These are phyloP conservation scores for Arrhopalites spinosus DNA, from an alignment of 2,888 invertebrate species.

Conservation along the genomic window DNA sequence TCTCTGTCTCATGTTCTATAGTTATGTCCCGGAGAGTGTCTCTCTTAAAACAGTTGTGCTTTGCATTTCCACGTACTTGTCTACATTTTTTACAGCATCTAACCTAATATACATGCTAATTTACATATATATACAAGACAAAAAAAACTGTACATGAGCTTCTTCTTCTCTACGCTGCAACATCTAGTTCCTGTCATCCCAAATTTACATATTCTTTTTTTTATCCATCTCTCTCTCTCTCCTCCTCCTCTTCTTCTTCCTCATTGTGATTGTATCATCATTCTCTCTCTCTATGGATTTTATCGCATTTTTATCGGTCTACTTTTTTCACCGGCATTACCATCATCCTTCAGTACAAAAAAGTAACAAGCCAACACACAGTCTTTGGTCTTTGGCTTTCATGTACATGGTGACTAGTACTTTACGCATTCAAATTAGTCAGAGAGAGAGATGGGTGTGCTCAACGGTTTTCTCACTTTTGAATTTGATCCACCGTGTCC, in stretches of 20 bases:
- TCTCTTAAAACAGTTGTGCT: no score
- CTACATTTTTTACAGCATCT: neutral
- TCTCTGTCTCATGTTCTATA: neutral
- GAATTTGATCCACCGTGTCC: neutral
- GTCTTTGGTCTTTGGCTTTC: no score
- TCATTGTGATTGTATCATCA: neutral
- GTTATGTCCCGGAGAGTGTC: no score
- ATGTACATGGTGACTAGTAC: no score
- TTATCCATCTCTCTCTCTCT: neutral
- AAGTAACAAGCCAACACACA: neutral
- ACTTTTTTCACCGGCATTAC: no score
- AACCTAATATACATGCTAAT: no score
- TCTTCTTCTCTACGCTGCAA: slow-evolving; percentile 5
- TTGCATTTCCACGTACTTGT: no score
- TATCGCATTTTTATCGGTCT: no score
- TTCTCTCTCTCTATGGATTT: slow-evolving; percentile 4
- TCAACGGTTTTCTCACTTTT: neutral
- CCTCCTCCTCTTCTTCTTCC: neutral
- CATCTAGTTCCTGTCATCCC: slow-evolving; percentile 8
- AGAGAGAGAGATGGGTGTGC: no score
- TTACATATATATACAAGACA: no score
- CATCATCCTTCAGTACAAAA: neutral
- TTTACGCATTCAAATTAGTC: no score
- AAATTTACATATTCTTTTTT: neutral
- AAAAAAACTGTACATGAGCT: neutral